A percentile compares a stretch with the other conserved stretches of the same genome.
These are phyloP conservation scores for Philaenus spumarius DNA, from an alignment of 1,140 invertebrate species.

Conservation along the genomic window DNA sequence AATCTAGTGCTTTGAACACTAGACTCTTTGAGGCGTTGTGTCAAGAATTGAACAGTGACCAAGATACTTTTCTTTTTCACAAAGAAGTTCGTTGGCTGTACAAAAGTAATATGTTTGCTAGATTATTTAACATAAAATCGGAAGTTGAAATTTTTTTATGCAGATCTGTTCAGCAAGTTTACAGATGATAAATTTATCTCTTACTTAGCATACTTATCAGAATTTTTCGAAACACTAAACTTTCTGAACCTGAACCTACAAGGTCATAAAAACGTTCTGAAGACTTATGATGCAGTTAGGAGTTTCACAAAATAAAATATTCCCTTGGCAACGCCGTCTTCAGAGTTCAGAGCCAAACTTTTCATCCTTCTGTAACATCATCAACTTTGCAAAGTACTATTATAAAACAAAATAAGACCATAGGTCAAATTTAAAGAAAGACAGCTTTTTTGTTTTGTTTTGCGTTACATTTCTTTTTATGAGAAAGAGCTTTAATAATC, in stretches of 20 bases:
- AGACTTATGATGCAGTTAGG: conserved; percentile 20
- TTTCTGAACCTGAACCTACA: conserved; percentile 26
- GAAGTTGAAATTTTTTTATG: conserved; percentile 4
- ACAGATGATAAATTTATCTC: background rate
- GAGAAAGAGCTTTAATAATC: conserved; percentile 5
- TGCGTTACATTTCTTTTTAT: conserved; percentile 6
- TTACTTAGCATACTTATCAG: conserved; percentile 7
- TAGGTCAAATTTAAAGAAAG: too few species aligned
- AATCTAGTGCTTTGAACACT: conserved; percentile 30
- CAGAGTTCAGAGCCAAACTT: conserved; percentile 12
- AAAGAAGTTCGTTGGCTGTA: conserved; percentile 36
- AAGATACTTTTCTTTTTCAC: conserved; percentile 32
- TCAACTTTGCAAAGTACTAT: background rate
- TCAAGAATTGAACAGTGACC: conserved; percentile 33
- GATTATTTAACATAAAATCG: conserved; percentile 12
- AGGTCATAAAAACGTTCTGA: conserved; percentile 25
- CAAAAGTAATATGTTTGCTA: conserved; percentile 19
- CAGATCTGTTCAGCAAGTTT: background rate
- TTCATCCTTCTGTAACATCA: conserved; percentile 16
- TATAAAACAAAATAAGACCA: conserved; percentile 6
- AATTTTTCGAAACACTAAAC: conserved; percentile 25
- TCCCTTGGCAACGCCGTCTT: conserved; percentile 6
- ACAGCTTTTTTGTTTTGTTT: too few species aligned
- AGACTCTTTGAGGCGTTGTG: conserved; percentile 33
- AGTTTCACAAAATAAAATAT: conserved; percentile 8